phyloP scores from a whole-genome alignment of 2,113 vertebrate genomes.

The Sterna hirundo region DNA sequence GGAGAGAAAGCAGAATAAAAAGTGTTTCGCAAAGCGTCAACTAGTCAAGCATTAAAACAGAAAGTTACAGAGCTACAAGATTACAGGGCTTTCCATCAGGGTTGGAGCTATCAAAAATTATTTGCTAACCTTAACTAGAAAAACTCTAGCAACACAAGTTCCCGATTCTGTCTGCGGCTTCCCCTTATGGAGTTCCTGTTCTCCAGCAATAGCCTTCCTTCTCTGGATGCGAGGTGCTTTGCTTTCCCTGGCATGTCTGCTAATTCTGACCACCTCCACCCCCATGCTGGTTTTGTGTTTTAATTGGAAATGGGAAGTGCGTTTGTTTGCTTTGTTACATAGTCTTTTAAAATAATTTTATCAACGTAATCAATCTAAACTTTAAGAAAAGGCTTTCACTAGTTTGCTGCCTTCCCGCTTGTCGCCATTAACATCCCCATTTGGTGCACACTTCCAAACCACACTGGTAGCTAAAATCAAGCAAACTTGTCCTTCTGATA shows the following conservation, averaged over 20 bases:
- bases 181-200: not conserved
- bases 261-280: not conserved
- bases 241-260: not conserved
- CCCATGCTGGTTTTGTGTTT: not conserved
- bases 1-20: conserved; percentile 20
- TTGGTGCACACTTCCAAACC: not conserved
- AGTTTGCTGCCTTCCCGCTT: not conserved
- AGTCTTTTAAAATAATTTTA: not conserved
- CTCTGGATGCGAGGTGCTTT: not conserved
- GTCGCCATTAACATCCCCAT: not conserved
- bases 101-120: not conserved
- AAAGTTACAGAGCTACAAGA: conserved; percentile 7
- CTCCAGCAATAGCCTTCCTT: not conserved
- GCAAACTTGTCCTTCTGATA: not conserved
- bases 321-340: not conserved
- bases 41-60: conserved; percentile 23
- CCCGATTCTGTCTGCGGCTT: not conserved
- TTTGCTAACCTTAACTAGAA: not conserved
- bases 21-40: not conserved
- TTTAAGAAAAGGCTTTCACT: not conserved
- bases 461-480: not conserved
- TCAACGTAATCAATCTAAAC: not conserved
- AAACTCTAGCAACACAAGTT: not conserved
- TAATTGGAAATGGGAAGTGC: not conserved
- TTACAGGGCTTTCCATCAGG: not conserved